phyloP scores from a whole-genome alignment of 2,797 vertebrate genomes.

The Sebastes diaconus region DNA sequence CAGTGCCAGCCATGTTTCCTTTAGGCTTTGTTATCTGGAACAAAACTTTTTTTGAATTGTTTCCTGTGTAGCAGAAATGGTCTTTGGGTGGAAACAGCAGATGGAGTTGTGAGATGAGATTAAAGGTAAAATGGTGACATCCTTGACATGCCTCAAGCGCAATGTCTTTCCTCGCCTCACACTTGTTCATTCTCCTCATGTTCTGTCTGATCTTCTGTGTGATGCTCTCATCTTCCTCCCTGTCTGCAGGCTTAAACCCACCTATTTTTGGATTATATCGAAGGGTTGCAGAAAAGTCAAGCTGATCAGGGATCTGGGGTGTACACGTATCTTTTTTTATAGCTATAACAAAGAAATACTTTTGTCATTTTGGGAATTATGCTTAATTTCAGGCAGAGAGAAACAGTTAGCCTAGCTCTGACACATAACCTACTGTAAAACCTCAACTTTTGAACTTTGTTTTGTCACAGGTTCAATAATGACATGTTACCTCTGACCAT shows the following conservation, averaged over 20 bases:
- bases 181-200: background rate
- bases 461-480: no score
- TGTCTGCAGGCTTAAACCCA: background rate
- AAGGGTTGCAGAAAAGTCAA: background rate
- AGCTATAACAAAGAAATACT: background rate
- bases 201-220: constrained; percentile 13
- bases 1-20: background rate
- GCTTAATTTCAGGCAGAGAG: background rate
- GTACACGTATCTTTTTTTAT: background rate
- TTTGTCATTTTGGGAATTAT: background rate
- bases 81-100: constrained; percentile 1
- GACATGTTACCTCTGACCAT: no score
- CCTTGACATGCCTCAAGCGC: background rate
- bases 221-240: constrained; percentile 12
- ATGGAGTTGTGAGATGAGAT: constrained; percentile 1
- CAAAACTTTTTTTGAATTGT: background rate
- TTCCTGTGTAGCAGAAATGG: background rate
- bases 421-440: no score
- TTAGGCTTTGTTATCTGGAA: background rate
- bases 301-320: background rate
- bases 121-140: constrained; percentile 4
- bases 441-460: no score
- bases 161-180: background rate
- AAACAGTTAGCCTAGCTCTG: background rate
- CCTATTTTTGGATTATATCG: background rate